Evolutionary conservation across 2,113 vertebrate genomes (phyloP).

Genomic region (Sinosuthora webbiana): DNA sequence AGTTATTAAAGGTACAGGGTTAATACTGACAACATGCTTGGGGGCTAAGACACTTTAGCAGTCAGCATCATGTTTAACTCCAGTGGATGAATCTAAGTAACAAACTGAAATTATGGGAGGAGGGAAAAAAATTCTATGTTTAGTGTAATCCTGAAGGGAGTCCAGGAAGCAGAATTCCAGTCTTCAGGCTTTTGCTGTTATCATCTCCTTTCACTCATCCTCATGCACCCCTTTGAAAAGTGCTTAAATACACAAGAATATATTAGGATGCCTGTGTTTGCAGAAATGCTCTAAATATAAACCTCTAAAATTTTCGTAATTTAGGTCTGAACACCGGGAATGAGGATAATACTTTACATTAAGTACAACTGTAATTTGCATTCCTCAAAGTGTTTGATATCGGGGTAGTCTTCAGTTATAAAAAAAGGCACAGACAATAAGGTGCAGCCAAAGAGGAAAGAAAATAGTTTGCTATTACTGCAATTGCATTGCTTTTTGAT

Average conservation of each 20-base stretch:
- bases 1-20: not conserved
- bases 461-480: not conserved
- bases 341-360: not conserved
- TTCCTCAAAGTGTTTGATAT: not conserved
- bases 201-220: not conserved
- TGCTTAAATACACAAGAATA: not conserved
- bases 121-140: not conserved
- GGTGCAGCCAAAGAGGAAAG: not conserved
- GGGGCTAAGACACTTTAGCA: not conserved
- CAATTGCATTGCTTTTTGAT: not conserved
- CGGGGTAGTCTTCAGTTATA: fast-evolving
- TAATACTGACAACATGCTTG: not conserved
- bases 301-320: not conserved
- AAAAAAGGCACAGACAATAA: not conserved
- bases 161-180: not conserved
- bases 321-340: not conserved
- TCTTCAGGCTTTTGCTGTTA: not conserved
- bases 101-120: not conserved
- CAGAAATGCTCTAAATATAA: not conserved
- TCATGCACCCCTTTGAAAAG: not conserved
- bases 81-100: not conserved
- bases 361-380: not conserved
- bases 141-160: not conserved
- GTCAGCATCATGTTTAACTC: not conserved
- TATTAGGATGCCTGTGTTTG: not conserved